Evolutionary conservation across 1,140 invertebrate species (phyloP), one percentile per base, ranked within the genome.

Genomic region (Caenorhabditis tropicalis): DNA sequence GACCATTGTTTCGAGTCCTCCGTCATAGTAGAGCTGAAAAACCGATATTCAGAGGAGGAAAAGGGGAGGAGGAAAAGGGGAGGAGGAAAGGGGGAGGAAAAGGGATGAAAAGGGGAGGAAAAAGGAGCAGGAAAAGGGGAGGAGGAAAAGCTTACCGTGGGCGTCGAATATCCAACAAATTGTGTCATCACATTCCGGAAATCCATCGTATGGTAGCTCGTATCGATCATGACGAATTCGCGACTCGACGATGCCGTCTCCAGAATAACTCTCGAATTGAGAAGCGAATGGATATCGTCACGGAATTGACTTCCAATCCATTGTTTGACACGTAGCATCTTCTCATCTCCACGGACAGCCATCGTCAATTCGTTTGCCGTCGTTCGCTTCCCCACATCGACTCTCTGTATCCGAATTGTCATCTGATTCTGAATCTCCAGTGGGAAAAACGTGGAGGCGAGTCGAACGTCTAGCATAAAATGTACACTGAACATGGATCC

Each of bases 1-100:
- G 3, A 24, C 31, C 70, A 51, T 79, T 39, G 65, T 80, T 1
- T 31, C 16, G 16, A 70, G 6, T 6, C 83, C 83, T 27, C 83
- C 83, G 24, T 84, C 83, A 33, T 84, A 84, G 43, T 84, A 84
- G 10, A 84, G 21, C n/a, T n/a, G n/a, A n/a, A n/a, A n/a, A n/a
- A n/a, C n/a, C n/a, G n/a, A n/a, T n/a, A n/a, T n/a, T n/a, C n/a
- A n/a, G n/a, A n/a, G n/a, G n/a, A n/a, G n/a, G n/a, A n/a, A n/a
- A n/a, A n/a, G n/a, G n/a, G n/a, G n/a, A n/a, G n/a, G n/a, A n/a
- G n/a, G n/a, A n/a, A n/a, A n/a, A n/a, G n/a, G n/a, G n/a, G n/a
- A n/a, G n/a, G n/a, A n/a, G n/a, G n/a, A n/a, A n/a, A n/a, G n/a
- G n/a, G n/a, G n/a, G n/a, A n/a, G n/a, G n/a, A n/a, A n/a, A n/a